A percentile compares a stretch with the other conserved stretches of the same genome.
phyloP scores from a whole-genome alignment of 1,140 invertebrate genomes.

The Lysiphlebus fabarum region DNA sequence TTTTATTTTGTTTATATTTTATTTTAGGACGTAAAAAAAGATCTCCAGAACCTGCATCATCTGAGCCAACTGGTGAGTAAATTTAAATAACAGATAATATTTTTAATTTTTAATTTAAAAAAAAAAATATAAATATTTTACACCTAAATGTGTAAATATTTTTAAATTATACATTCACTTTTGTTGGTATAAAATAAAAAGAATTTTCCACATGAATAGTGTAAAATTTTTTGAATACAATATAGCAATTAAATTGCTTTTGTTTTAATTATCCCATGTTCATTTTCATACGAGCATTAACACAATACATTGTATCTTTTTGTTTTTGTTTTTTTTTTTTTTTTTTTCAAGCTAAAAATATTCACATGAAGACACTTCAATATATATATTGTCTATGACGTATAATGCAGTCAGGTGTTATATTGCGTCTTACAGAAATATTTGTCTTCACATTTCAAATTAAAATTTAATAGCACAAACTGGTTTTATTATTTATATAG shows the following conservation, averaged over 20 bases:
- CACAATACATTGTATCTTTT: constrained; percentile 2
- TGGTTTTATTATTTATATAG: too few species aligned
- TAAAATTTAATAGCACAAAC: too few species aligned
- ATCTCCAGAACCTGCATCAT: constrained; percentile 31
- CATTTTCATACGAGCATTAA: constrained; percentile 13
- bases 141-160: neutral
- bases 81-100: constrained; percentile 17
- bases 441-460: too few species aligned
- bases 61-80: constrained; percentile 34
- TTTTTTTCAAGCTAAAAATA: constrained; percentile 1
- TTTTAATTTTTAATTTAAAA: neutral
- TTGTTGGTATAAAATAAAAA: neutral
- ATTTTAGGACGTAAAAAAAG: constrained; percentile 42
- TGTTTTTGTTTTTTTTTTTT: too few species aligned
- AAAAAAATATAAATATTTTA: too few species aligned
- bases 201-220: constrained; percentile 1
- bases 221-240: constrained; percentile 5
- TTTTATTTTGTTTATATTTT: constrained; percentile 10
- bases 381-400: too few species aligned
- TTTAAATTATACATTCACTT: constrained; percentile 4
- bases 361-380: neutral
- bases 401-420: too few species aligned
- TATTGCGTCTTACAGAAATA: too few species aligned
- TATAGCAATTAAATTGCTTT: constrained; percentile 11
- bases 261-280: constrained; percentile 10